phyloP scores from a whole-genome alignment of 1,140 invertebrate species.

The Elysia chlorotica region DNA sequence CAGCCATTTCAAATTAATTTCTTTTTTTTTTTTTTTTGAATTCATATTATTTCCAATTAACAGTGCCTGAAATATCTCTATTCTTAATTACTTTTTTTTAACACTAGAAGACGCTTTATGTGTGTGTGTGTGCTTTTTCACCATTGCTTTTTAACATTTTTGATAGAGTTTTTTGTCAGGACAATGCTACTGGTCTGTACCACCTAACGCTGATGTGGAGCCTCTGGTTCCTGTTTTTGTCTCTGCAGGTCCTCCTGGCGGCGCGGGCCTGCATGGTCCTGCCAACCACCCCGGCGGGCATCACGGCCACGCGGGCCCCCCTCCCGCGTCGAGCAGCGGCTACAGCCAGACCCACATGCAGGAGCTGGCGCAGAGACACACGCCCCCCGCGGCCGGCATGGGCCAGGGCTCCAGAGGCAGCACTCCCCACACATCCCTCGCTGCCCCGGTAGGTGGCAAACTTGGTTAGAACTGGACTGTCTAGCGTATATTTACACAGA shows the following conservation, averaged over 20 bases:
- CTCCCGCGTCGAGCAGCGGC: not conserved
- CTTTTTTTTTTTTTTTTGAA: too few species aligned
- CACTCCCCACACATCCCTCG: not conserved
- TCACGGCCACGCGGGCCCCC: too few species aligned
- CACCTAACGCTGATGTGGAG: not conserved
- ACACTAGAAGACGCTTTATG: too few species aligned
- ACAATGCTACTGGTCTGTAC: not conserved
- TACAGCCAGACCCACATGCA: slow-evolving; percentile 12
- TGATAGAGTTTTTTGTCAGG: not conserved
- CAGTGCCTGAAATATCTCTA: too few species aligned
- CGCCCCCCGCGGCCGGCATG: slow-evolving; percentile 1
- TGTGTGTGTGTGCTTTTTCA: slow-evolving; percentile 6
- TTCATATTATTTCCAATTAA: too few species aligned
- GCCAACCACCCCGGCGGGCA: too few species aligned
- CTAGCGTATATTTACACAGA: too few species aligned
- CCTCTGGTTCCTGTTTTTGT: not conserved
- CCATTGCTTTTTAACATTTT: not conserved
- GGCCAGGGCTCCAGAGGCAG: slow-evolving; percentile 1
- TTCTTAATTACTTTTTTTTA: too few species aligned
- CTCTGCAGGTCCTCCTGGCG: not conserved
- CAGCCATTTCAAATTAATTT: too few species aligned
- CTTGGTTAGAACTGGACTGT: too few species aligned
- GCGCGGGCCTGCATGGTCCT: too few species aligned
- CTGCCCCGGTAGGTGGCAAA: slow-evolving; percentile 6
- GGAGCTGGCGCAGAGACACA: slow-evolving; percentile 7